Conservation (phyloP, 2,888 invertebrate genomes). For the Monoplex corrugatus region DNA sequence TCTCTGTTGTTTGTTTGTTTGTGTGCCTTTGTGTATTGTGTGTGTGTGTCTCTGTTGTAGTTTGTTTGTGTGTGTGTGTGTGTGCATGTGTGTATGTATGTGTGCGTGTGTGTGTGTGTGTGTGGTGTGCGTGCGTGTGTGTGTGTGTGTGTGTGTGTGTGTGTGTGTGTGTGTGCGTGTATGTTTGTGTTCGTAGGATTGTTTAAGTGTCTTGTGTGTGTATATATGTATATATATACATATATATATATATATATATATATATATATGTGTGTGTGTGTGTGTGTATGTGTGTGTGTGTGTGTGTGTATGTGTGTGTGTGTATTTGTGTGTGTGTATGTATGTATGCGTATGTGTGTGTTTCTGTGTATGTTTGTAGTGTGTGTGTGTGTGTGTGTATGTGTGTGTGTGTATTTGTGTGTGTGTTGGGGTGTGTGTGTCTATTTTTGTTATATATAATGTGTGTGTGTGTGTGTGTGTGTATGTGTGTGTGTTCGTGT, state of each 20-base stretch:
- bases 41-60: background rate
- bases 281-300: background rate
- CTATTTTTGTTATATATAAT: too few species aligned
- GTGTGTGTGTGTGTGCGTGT: background rate
- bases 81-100: too few species aligned
- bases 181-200: background rate
- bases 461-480: too few species aligned
- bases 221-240: background rate
- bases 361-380: too few species aligned
- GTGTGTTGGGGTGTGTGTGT: too few species aligned
- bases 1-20: background rate
- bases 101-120: constrained; percentile 4
- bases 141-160: constrained; percentile 23
- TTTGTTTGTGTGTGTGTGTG: too few species aligned
- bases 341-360: too few species aligned
- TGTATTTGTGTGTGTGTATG: background rate
- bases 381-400: too few species aligned
- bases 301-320: background rate
- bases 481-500: too few species aligned
- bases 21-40: background rate
- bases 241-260: background rate
- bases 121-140: constrained; percentile 13
- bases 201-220: background rate
- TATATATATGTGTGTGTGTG: background rate
- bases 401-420: too few species aligned